Percentiles rank a stretch among this genome's conserved stretches.
Conservation (phyloP, 2,797 vertebrate genomes). For the Labroides dimidiatus region DNA sequence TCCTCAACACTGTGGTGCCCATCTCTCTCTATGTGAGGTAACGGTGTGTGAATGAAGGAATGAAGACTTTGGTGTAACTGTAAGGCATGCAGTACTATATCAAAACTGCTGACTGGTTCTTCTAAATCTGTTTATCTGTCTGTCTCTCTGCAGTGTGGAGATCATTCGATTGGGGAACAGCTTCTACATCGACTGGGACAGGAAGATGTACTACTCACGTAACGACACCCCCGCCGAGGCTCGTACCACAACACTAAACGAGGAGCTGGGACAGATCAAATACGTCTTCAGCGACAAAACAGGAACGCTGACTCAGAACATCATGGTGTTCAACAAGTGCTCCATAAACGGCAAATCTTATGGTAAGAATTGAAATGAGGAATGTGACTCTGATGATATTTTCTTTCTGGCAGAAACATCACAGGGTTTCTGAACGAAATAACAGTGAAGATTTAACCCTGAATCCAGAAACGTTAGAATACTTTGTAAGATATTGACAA, state of each 20-base stretch:
- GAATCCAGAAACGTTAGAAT: too few relatives aligned
- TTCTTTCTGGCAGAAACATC: too few relatives aligned
- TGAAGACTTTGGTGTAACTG: background rate
- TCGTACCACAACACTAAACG: slow-evolving; percentile 95
- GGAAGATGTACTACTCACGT: slow-evolving; percentile 90
- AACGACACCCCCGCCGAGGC: slow-evolving; percentile 91
- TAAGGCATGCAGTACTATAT: background rate
- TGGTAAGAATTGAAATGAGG: slow-evolving; percentile 72
- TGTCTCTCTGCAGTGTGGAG: slow-evolving; percentile 87
- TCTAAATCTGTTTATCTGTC: background rate
- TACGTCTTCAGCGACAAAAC: slow-evolving; percentile 98
- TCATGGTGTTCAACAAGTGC: slow-evolving; percentile 97
- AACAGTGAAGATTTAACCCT: too few relatives aligned
- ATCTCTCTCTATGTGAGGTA: slow-evolving; percentile 98
- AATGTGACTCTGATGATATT: too few relatives aligned
- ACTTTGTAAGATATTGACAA: too few relatives aligned
- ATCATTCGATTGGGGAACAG: slow-evolving; percentile 96
- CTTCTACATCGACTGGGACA: slow-evolving; percentile 97
- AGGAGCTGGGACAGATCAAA: slow-evolving; percentile 96
- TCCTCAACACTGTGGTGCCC: slow-evolving; percentile 97
- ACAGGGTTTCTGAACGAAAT: too few relatives aligned
- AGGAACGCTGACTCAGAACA: slow-evolving; percentile 96
- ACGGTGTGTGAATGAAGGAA: fast-evolving
- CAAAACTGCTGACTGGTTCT: too few relatives aligned
- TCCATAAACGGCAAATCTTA: slow-evolving; percentile 92